Base-by-base conservation (phyloP, 2,888 invertebrate species). In the Lissocephala sabroskyi region DNA sequence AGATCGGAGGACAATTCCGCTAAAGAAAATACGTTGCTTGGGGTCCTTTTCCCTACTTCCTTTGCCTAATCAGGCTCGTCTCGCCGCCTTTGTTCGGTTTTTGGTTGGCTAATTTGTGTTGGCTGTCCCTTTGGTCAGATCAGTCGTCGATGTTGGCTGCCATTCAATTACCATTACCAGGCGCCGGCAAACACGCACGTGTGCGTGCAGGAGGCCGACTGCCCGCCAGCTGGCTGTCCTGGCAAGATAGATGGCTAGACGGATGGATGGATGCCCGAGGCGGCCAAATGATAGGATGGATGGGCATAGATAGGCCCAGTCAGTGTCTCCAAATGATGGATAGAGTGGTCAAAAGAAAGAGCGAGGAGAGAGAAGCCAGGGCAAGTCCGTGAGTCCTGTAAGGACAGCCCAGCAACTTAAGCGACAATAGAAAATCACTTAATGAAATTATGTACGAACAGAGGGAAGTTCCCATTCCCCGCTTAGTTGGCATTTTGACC, bases 151-250 rank as follows among this genome's bases (percentile, higher is more conserved):
- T n/a, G n/a, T n/a, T n/a, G n/a, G n/a, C n/a, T 35, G 62, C 59
- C 73, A 66, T 77, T 71, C 78, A 71, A 71, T 74, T 77, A 74
- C 57, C 56, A 52, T 39, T 50, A 42, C 50, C 62, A 50, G 33
- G 32, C n/a, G n/a, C 14, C 40, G 16, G 23, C 35, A 17, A 35
- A 36, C 30, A 13, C 40, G 28, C 28, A 32, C 19, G 16, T 23
- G 10, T 9, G 10, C 23, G 7, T 23, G 23, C 18, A 16, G 18
- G 19, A 10, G 10, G 19, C 37, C 11, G 7, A 11, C 11, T n/a
- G n/a, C n/a, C n/a, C n/a, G n/a, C 19, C 19, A 19, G 9, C 17
- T 37, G 10, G 9, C 5, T 37, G 19, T 37, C 2, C 37, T 37
- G 19, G 11, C 18, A n/a, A n/a, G n/a, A n/a, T 13, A 18, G 32